Conservation (phyloP, 2,797 vertebrate genomes). For the Chaunax sp. region DNA sequence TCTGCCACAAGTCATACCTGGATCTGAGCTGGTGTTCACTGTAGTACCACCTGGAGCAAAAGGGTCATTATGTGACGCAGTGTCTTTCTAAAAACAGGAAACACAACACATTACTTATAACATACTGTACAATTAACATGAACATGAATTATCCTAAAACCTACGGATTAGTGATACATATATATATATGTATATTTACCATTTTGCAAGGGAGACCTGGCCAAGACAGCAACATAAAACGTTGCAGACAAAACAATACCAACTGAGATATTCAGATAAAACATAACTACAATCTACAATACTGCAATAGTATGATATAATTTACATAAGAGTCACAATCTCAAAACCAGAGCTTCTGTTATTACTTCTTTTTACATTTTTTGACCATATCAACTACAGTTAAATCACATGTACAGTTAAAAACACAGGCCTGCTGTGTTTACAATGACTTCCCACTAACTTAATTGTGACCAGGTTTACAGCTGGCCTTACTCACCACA, state of each 20-base stretch:
- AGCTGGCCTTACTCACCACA: constrained; percentile 64
- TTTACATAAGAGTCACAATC: neutral
- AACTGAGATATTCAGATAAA: neutral
- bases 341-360: no score
- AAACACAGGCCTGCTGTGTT: neutral
- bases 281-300: neutral
- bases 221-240: neutral
- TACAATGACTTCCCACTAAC: neutral
- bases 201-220: neutral
- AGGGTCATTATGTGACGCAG: constrained; percentile 88
- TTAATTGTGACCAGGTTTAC: neutral
- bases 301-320: neutral
- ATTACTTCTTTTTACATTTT: neutral
- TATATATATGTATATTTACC: no score
- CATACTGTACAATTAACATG: neutral
- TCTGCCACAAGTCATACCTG: constrained; percentile 81
- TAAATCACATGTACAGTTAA: neutral
- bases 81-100: constrained; percentile 82
- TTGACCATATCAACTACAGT: no score
- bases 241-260: neutral
- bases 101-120: neutral
- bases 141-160: no score
- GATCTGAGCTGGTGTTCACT: constrained; percentile 87
- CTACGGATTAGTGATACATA: no score
- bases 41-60: constrained; percentile 96